Evolutionary conservation across 1,140 invertebrate genomes (phyloP).

Genomic region (Anadara kagoshimensis): DNA sequence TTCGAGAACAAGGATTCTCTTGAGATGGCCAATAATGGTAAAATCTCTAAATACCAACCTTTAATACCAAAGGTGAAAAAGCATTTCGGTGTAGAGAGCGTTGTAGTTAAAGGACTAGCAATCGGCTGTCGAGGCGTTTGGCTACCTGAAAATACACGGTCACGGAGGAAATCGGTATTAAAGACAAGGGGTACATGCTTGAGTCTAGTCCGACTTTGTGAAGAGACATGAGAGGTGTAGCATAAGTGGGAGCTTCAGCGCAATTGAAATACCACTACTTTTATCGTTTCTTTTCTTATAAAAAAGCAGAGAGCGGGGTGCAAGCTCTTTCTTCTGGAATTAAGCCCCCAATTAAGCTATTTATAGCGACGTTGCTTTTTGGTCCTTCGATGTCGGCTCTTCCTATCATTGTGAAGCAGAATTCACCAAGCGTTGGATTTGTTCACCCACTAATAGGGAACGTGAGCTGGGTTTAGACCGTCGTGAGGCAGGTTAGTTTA

Average conservation of each 20-base stretch:
- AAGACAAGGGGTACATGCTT: conserved; percentile 3
- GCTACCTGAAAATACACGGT: neutral
- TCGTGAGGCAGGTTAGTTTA: too few relatives aligned
- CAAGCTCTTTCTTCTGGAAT: conserved; percentile 49
- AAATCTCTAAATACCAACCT: neutral
- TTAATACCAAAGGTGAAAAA: too few relatives aligned
- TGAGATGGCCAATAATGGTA: conserved; percentile 1
- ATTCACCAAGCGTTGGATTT: too few relatives aligned
- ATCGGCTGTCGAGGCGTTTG: conserved; percentile 13
- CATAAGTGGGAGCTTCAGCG: too few relatives aligned
- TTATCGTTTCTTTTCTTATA: conserved; percentile 82
- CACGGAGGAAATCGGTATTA: neutral
- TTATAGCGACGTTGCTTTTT: conserved; percentile 88
- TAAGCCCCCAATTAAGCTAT: conserved; percentile 78
- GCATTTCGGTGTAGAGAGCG: too few relatives aligned
- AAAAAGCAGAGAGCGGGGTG: conserved; percentile 76
- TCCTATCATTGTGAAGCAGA: too few relatives aligned
- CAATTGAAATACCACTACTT: too few relatives aligned
- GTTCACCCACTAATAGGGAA: too few relatives aligned
- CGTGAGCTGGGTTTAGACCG: too few relatives aligned
- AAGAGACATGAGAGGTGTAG: too few relatives aligned
- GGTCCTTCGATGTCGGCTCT: conserved; percentile 90
- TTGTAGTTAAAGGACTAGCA: too few relatives aligned
- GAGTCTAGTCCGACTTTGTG: too few relatives aligned
- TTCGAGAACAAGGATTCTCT: conserved; percentile 11